phyloP scores from a whole-genome alignment of 2,113 vertebrate species.

The Lynx canadensis region DNA sequence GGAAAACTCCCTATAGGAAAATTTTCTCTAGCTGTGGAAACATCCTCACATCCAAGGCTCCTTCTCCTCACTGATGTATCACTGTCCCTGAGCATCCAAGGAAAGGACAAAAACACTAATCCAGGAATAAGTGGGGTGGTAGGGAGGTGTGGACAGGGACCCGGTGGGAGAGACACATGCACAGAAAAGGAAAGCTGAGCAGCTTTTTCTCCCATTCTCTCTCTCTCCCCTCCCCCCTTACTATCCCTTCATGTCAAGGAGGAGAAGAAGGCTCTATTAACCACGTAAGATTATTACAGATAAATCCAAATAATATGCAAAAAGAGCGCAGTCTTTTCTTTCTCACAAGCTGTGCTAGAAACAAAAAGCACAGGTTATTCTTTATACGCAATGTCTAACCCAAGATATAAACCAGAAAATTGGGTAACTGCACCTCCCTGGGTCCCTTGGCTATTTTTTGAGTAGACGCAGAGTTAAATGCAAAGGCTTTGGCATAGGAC shows the following conservation, averaged over 20 bases:
- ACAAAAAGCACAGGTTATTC: neutral
- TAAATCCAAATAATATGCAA: neutral
- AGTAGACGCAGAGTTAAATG: neutral
- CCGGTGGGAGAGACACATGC: neutral
- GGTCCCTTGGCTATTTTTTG: neutral
- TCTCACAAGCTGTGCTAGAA: neutral
- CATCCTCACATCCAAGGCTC: neutral
- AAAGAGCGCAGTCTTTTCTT: neutral
- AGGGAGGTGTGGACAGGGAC: neutral
- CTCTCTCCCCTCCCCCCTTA: neutral
- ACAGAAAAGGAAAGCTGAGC: neutral
- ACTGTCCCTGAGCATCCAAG: neutral
- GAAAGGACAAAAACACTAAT: neutral
- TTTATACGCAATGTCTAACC: neutral
- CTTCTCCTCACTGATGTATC: neutral
- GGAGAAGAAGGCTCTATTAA: neutral
- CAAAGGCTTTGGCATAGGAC: neutral
- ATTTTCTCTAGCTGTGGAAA: neutral
- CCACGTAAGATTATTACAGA: neutral
- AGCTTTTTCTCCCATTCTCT: neutral
- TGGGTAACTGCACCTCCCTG: neutral
- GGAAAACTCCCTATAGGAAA: neutral
- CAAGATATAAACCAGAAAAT: neutral
- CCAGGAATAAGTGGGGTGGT: neutral
- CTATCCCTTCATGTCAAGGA: neutral